These are phyloP conservation scores for Clavelina lepadiformis DNA, from an alignment of 23 tunicate genomes.

Conservation along the genomic window DNA sequence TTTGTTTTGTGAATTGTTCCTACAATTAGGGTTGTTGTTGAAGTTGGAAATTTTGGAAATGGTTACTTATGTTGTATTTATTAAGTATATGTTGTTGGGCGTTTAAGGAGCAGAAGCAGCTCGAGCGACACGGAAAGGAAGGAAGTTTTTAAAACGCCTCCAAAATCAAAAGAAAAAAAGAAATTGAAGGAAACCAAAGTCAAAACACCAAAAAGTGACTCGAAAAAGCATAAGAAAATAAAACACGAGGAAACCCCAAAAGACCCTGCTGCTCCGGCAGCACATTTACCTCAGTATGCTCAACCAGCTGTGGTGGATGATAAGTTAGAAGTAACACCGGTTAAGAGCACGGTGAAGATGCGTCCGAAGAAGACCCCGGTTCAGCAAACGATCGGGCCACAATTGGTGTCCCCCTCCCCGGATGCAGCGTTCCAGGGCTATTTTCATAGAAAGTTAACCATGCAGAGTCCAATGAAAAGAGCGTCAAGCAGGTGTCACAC, in stretches of 20 bases:
- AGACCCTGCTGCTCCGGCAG: too few species aligned
- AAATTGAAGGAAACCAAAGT: background rate
- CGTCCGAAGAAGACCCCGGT: slow-evolving; percentile 14
- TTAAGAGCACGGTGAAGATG: slow-evolving; percentile 25
- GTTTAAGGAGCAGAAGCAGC: too few species aligned
- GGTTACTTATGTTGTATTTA: too few species aligned
- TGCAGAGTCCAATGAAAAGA: slow-evolving; percentile 70
- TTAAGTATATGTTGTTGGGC: too few species aligned
- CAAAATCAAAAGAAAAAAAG: too few species aligned
- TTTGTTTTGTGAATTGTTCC: too few species aligned
- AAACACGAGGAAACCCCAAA: background rate
- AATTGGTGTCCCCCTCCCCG: background rate
- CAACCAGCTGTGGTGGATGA: slow-evolving; percentile 5
- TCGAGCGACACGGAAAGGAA: too few species aligned
- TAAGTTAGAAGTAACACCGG: background rate
- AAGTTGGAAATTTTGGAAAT: too few species aligned
- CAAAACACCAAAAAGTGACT: background rate
- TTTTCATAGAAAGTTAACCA: slow-evolving; percentile 58
- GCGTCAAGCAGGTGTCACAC: slow-evolving; percentile 95
- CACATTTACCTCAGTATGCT: background rate
- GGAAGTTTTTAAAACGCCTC: too few species aligned
- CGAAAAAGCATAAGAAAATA: background rate
- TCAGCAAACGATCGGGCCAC: background rate
- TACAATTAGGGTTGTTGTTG: too few species aligned
- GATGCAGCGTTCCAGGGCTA: slow-evolving; percentile 9